Evolutionary conservation across 2,113 vertebrate genomes (phyloP), one percentile per base, ranked within the genome.

Genomic region (Elachura formosa): DNA sequence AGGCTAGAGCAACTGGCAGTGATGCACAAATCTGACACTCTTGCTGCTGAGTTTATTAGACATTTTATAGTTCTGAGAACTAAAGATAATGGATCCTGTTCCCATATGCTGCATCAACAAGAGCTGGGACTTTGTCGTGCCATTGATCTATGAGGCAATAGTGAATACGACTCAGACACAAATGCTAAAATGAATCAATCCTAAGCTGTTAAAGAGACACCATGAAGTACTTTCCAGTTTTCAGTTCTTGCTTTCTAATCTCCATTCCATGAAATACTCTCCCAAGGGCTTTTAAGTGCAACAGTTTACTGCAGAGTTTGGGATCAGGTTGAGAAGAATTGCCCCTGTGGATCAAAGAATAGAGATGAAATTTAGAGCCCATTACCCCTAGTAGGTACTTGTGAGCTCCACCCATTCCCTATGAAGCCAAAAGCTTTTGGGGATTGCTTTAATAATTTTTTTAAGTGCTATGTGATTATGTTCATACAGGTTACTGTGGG

Each of bases 1-100:
- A 95, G 88, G 61, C 73, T 93, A 69, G 59, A 90, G 97, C 96
- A 97, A 96, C 96, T 97, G 96, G 90, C 91, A 96, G 55, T 64
- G 80, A 82, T 9, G n/a, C 84, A 74, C 82, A 66, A 90, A 90
- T 87, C 93, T 96, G 95, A 95, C 88, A 83, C 73, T 75, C 88
- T 87, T 73, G 51, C 87, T 94, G 84, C 92, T 92, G 91, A 95
- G 86, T 97, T 97, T 97, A 97, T 96, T 96, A 95, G 96, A 87
- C 78, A 26, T 97, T 95, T 97, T 97, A 94, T 89, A 96, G 94
- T 91, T 85, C 84, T 95, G 94, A 96, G 96, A 97, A 93, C 91
- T 93, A 96, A 95, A 96, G 96, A 91, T 92, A 95, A 94, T 90
- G 87, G 93, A 94, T 79, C 80, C 93, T 12, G 6, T 94, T 94